phyloP scores from a whole-genome alignment of 2,888 invertebrate species.

The Rhaphigaster nebulosa region DNA sequence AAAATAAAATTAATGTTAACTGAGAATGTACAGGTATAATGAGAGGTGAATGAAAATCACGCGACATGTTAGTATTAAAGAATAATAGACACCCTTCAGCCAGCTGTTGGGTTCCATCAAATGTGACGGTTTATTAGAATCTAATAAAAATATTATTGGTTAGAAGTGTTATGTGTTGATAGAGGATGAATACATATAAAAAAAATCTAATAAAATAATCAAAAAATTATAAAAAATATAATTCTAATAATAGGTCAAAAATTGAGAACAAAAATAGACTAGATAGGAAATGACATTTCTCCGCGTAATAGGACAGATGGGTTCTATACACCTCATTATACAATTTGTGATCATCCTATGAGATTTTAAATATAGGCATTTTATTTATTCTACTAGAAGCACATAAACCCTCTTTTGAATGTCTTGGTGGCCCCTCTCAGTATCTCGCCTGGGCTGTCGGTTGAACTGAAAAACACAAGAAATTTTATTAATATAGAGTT shows the following conservation, averaged over 20 bases:
- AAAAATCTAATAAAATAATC: conserved; percentile 55
- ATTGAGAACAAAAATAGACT: conserved; percentile 56
- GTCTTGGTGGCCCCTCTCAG: conserved; percentile 52
- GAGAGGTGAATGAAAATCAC: conserved; percentile 22
- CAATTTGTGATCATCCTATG: conserved; percentile 59
- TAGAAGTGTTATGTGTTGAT: conserved; percentile 2
- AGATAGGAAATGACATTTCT: conserved; percentile 50
- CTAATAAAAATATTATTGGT: conserved; percentile 51
- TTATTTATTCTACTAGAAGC: conserved; percentile 59
- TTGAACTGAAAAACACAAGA: conserved; percentile 54
- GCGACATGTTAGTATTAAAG: conserved; percentile 31
- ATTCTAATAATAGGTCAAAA: conserved; percentile 20
- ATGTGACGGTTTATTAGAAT: conserved; percentile 12
- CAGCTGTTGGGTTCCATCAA: conserved; percentile 48
- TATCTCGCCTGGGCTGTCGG: neutral
- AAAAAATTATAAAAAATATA: conserved; percentile 58
- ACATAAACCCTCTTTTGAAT: conserved; percentile 55
- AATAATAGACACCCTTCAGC: conserved; percentile 53
- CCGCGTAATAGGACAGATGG: conserved; percentile 14
- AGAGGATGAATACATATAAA: conserved; percentile 42
- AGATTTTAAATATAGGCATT: conserved; percentile 56
- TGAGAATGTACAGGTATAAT: conserved; percentile 45
- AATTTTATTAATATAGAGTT: neutral
- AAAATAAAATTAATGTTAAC: conserved; percentile 17
- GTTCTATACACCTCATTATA: conserved; percentile 58